Evolutionary conservation across 2,888 invertebrate genomes (phyloP), one percentile per base, ranked within the genome.

Genomic region (Nomada fabriciana): DNA sequence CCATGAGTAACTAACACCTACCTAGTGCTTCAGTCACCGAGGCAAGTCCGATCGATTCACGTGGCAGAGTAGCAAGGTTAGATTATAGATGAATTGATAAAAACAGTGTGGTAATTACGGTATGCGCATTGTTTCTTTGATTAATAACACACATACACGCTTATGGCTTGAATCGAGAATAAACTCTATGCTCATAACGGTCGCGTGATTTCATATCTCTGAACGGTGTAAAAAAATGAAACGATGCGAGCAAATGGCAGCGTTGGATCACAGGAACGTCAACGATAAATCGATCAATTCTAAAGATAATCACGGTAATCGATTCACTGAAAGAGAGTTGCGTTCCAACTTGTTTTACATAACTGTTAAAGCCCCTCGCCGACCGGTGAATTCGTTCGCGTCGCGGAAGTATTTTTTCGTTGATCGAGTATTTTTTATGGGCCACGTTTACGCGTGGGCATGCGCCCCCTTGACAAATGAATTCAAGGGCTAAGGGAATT

Each of bases 401-500:
- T 84, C 69, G 80, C 81, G 83, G 76, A 83, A 86, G 78, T 83
- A 9, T 43, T 36, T 65, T 25, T 20, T 10, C 20, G 43, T 50
- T n/a, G 63, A 71, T 20, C 61, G 76, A n/a, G 57, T 55, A 70
- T 79, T 75, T 81, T 76, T 83, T 77, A 65, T 47, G 82, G 67
- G 42, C 53, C 50, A 63, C 67, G 42, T 69, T 73, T 71, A 36
- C 81, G 60, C 69, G 76, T 29, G 63, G 77, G 71, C 90, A 87
- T 90, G 90, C 86, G 89, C 85, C 79, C 80, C 80, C 70, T 91
- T 89, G 90, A 91, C 90, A 88, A 91, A 91, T 92, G 90, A 91
- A 90, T 92, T 87, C 85, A 72, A 67, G 76, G 84, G 76, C 20
- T 71, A 70, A 50, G 73, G 76, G 87, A 86, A 88, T 91, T 81